A percentile compares a stretch with the other conserved stretches of the same genome.
Evolutionary conservation across 2,888 invertebrate genomes (phyloP).

Genomic region (Zeuzera pyrina): DNA sequence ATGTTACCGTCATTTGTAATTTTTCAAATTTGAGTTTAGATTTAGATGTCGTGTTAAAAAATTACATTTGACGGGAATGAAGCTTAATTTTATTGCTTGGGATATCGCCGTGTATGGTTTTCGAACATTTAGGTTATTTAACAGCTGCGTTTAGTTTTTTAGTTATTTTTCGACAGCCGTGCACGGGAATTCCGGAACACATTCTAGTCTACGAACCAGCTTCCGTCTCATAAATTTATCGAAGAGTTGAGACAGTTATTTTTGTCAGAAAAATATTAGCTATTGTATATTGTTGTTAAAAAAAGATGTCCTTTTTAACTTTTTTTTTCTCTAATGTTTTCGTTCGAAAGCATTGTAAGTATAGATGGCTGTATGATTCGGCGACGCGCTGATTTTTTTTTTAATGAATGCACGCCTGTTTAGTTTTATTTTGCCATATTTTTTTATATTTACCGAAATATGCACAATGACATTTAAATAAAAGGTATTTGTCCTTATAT

Average conservation of each 20-base stretch:
- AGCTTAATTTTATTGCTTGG: constrained; percentile 26
- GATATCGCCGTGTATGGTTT: constrained; percentile 24
- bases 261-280: constrained; percentile 33
- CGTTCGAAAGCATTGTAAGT: constrained; percentile 1
- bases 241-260: constrained; percentile 36
- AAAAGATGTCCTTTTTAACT: constrained; percentile 21
- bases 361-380: constrained; percentile 18
- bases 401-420: constrained; percentile 44
- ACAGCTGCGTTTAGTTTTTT: constrained; percentile 2
- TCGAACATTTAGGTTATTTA: constrained; percentile 8
- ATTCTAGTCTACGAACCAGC: constrained; percentile 52
- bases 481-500: constrained; percentile 62
- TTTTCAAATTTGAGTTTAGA: background rate
- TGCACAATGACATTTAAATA: constrained; percentile 69
- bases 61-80: constrained; percentile 13
- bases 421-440: constrained; percentile 54
- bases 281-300: constrained; percentile 40
- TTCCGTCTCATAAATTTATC: constrained; percentile 41
- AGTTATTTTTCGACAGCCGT: constrained; percentile 20
- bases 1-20: constrained; percentile 10
- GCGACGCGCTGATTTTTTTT: constrained; percentile 25
- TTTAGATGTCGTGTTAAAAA: too few relatives aligned
- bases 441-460: constrained; percentile 61
- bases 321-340: constrained; percentile 13
- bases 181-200: constrained; percentile 21